Evolutionary conservation across 2,797 vertebrate genomes (phyloP).

Genomic region (Pseudochromis fuscus): DNA sequence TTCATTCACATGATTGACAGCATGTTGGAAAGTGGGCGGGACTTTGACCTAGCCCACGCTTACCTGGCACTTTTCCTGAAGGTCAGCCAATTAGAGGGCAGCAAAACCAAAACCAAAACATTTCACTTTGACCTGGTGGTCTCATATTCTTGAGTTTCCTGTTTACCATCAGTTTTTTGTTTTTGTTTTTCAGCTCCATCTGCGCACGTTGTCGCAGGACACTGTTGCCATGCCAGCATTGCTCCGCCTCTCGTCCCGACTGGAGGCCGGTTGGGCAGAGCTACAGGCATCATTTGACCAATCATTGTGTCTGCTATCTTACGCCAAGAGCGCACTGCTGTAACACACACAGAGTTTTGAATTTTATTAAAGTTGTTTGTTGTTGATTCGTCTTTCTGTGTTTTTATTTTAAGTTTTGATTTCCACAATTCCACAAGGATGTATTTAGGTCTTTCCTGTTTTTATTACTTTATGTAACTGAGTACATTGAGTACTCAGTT

Average conservation of each 20-base stretch:
- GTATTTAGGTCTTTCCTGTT: too few species aligned
- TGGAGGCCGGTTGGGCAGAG: slow-evolving; percentile 90
- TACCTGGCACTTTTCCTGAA: slow-evolving; percentile 95
- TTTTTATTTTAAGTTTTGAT: not conserved
- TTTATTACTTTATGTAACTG: too few species aligned
- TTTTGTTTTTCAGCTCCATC: slow-evolving; percentile 86
- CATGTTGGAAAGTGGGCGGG: slow-evolving; percentile 88
- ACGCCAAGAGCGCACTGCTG: slow-evolving; percentile 93
- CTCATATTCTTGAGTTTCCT: slow-evolving; percentile 39
- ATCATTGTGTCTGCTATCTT: slow-evolving; percentile 93
- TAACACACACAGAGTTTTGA: slow-evolving; percentile 60
- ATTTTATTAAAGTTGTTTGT: slow-evolving; percentile 28
- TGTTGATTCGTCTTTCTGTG: not conserved
- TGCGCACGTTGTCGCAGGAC: slow-evolving; percentile 88
- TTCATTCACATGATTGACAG: slow-evolving; percentile 91
- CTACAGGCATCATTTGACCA: slow-evolving; percentile 90
- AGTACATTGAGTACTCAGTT: too few species aligned
- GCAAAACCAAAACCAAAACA: too few species aligned
- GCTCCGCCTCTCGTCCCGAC: slow-evolving; percentile 77
- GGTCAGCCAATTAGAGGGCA: slow-evolving; percentile 77
- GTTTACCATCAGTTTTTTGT: not conserved
- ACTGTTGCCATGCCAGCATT: slow-evolving; percentile 85
- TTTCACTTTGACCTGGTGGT: rapidly evolving
- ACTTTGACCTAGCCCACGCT: slow-evolving; percentile 93
- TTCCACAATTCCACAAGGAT: too few species aligned